Conservation (phyloP, 1,140 invertebrate genomes). For the Mamestra configurata region DNA sequence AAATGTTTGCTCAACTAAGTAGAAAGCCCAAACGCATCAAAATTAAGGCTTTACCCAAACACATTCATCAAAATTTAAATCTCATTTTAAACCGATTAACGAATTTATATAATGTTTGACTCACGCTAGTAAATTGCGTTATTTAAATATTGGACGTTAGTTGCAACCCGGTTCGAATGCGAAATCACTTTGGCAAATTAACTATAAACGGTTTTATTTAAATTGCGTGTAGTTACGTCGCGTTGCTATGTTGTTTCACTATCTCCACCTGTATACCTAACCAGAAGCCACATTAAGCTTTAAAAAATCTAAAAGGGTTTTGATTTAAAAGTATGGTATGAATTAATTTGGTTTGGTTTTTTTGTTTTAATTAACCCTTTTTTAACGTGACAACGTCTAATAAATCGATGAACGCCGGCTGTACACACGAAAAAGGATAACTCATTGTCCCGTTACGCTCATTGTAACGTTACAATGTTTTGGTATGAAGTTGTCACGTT, state of each 20-base stretch:
- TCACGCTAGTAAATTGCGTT: not conserved
- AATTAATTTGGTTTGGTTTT: too few relatives aligned
- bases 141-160: conserved; percentile 10
- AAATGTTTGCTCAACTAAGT: too few relatives aligned
- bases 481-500: too few relatives aligned
- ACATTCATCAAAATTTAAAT: conserved; percentile 8
- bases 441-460: too few relatives aligned
- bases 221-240: not conserved
- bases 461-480: too few relatives aligned
- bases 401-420: too few relatives aligned
- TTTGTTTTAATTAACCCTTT: too few relatives aligned
- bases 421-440: too few relatives aligned
- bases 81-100: not conserved
- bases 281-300: too few relatives aligned
- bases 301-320: too few relatives aligned
- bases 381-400: too few relatives aligned
- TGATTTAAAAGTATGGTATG: too few relatives aligned
- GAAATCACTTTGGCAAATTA: conserved; percentile 21
- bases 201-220: conserved; percentile 14
- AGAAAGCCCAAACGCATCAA: not conserved
- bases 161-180: not conserved
- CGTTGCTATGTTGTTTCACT: not conserved
- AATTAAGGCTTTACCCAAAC: not conserved
- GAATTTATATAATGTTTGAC: conserved; percentile 8
- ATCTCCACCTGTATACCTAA: not conserved